A percentile compares a stretch with the other conserved stretches of the same genome.
phyloP scores from a whole-genome alignment of 2,888 invertebrate species.

The Galerucella pusilla region DNA sequence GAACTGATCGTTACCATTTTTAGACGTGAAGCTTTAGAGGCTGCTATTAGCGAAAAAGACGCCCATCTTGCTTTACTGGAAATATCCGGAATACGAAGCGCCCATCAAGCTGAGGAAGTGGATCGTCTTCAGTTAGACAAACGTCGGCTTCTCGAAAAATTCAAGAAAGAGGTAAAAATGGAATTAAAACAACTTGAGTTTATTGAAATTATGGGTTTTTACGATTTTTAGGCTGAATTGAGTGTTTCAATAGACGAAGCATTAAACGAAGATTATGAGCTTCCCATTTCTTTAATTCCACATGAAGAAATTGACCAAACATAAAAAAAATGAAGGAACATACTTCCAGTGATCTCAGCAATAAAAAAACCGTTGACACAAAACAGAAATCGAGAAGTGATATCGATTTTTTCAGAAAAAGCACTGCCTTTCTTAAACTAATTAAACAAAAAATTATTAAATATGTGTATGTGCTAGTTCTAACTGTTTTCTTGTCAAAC shows the following conservation, averaged over 20 bases:
- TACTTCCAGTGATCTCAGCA: conserved; percentile 56
- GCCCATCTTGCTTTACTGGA: conserved; percentile 87
- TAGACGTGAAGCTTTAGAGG: conserved; percentile 87
- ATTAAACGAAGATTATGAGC: conserved; percentile 52
- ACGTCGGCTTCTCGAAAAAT: conserved; percentile 75
- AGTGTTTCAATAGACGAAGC: conserved; percentile 60
- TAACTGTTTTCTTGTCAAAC: conserved; percentile 54
- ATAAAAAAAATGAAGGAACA: conserved; percentile 21
- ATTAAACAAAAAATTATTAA: conserved; percentile 43
- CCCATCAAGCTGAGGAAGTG: conserved; percentile 73
- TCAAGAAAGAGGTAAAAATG: conserved; percentile 76
- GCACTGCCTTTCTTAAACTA: conserved; percentile 55
- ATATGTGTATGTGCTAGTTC: conserved; percentile 50
- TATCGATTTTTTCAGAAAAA: conserved; percentile 43
- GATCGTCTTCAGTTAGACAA: conserved; percentile 77
- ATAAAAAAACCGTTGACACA: conserved; percentile 43
- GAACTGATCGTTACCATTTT: background rate
- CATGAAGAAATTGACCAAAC: conserved; percentile 44
- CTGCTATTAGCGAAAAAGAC: conserved; percentile 88
- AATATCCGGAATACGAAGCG: conserved; percentile 75
- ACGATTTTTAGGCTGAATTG: conserved; percentile 60
- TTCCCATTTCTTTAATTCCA: conserved; percentile 48
- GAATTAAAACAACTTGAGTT: background rate
- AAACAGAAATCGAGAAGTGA: conserved; percentile 12
- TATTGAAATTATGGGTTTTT: background rate